Evolutionary conservation across 2,113 vertebrate species (phyloP), one percentile per base, ranked within the genome.

Genomic region (Nothoprocta perdicaria): DNA sequence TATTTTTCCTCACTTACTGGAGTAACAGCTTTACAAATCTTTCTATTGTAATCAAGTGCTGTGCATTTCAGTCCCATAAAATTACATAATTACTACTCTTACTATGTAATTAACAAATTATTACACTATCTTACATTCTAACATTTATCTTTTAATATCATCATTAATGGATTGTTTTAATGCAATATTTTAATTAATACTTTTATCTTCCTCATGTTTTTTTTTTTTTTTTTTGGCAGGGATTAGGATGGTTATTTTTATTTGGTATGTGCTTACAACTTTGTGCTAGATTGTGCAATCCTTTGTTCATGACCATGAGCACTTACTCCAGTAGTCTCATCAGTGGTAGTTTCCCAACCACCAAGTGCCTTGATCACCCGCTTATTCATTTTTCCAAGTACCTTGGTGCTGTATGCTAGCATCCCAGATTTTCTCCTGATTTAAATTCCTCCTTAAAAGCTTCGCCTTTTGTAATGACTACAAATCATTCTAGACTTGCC

Each of bases 281-380:
- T 80, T 76, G 74, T 89, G 87, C 79, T 89, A 93, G 73, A 88
- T 94, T 91, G 88, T 83, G 71, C 75, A 95, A 90, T 90, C 63
- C 9, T 77, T 87, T 89, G 46, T 14, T 89, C 84, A 57, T 63
- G 72, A 83, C 63, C 0, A 0, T 57, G 65, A 94, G 75, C 52
- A n/a, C 12, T 92, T 77, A 80, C 38, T 80, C 71, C 89, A 48
- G 55, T 33, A 87, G 8, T 38, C 46, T 94, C 75, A 74, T 91
- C 75, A 89, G 46, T n/a, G n/a, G 24, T 67, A 92, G 85, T 92
- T 94, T 82, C 80, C 60, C 26, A 78, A 26, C 0, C 11, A 89
- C 61, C 52, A 60, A 80, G 50, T 52, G 62, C 62, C 79, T 93
- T 82, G 74, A 86, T 94, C 79, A 62, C 41, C 9, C 0, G 1